Evolutionary conservation across 2,888 invertebrate genomes (phyloP).

Genomic region (Ariolimax columbianus): DNA sequence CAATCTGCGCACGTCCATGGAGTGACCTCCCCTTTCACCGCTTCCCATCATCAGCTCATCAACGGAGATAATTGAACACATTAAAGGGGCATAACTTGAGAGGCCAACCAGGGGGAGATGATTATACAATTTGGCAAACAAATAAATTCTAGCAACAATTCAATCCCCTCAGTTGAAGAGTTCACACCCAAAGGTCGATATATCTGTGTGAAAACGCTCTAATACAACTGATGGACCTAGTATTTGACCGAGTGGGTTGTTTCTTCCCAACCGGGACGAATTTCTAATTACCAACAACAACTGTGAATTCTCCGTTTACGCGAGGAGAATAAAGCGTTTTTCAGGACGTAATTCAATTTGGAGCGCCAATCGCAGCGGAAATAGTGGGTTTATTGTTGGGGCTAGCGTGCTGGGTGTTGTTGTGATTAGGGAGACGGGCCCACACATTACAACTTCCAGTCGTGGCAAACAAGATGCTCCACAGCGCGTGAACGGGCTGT

Average conservation of each 20-base stretch:
- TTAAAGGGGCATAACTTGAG: slow-evolving; percentile 42
- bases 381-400: slow-evolving; percentile 38
- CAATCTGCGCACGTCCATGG: slow-evolving; percentile 28
- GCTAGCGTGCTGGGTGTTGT: background rate
- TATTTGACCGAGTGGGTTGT: background rate
- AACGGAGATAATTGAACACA: slow-evolving; percentile 37
- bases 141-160: slow-evolving; percentile 53
- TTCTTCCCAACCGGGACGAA: background rate
- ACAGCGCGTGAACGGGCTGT: background rate
- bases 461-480: background rate
- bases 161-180: slow-evolving; percentile 40
- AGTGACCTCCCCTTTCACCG: slow-evolving; percentile 31
- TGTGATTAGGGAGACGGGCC: background rate
- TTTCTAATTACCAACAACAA: slow-evolving; percentile 6
- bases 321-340: background rate
- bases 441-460: background rate
- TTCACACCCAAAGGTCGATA: slow-evolving; percentile 10
- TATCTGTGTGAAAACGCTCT: background rate
- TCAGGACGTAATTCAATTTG: slow-evolving; percentile 18
- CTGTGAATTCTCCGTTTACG: slow-evolving; percentile 37
- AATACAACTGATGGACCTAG: background rate
- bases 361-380: slow-evolving; percentile 3
- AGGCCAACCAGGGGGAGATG: slow-evolving; percentile 48
- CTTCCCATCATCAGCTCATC: slow-evolving; percentile 39
- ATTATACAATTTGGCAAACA: slow-evolving; percentile 57